These are phyloP conservation scores for Seira musarum DNA, from an alignment of 2,888 invertebrate genomes.

Conservation along the genomic window DNA sequence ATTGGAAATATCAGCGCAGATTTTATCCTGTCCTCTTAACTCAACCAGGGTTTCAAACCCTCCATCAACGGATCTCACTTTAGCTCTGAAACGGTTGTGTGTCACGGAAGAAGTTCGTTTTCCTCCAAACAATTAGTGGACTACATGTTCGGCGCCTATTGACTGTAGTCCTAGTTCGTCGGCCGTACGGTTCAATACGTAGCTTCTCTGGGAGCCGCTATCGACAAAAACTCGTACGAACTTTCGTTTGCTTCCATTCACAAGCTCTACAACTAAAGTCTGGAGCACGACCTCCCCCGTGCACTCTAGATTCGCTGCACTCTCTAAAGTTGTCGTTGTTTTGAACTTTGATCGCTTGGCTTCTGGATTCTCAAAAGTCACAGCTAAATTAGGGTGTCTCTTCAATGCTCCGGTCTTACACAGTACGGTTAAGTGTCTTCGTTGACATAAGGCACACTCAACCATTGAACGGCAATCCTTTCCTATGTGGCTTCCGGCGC, in stretches of 20 bases:
- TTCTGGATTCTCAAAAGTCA: no score
- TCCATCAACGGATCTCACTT: no score
- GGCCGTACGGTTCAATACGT: slow-evolving; percentile 63
- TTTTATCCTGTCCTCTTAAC: no score
- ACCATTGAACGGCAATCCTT: background rate
- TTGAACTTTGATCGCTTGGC: no score
- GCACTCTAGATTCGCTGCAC: no score
- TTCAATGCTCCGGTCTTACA: no score
- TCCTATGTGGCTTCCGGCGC: background rate
- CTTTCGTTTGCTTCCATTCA: slow-evolving; percentile 39
- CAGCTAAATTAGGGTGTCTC: no score
- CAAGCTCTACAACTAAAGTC: slow-evolving; percentile 63
- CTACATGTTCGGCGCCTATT: slow-evolving; percentile 51
- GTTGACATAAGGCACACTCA: background rate
- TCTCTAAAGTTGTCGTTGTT: no score
- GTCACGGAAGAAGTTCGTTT: no score
- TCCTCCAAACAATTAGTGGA: slow-evolving; percentile 67
- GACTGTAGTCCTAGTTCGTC: slow-evolving; percentile 60
- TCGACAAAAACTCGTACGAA: slow-evolving; percentile 67
- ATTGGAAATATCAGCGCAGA: no score
- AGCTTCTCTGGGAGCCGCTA: slow-evolving; percentile 68
- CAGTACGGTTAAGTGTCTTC: background rate
- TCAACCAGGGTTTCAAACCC: no score
- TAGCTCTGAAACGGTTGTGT: no score
- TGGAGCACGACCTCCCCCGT: slow-evolving; percentile 58